phyloP scores from a whole-genome alignment of 2,888 invertebrate genomes.

The Cephalotes varians region DNA sequence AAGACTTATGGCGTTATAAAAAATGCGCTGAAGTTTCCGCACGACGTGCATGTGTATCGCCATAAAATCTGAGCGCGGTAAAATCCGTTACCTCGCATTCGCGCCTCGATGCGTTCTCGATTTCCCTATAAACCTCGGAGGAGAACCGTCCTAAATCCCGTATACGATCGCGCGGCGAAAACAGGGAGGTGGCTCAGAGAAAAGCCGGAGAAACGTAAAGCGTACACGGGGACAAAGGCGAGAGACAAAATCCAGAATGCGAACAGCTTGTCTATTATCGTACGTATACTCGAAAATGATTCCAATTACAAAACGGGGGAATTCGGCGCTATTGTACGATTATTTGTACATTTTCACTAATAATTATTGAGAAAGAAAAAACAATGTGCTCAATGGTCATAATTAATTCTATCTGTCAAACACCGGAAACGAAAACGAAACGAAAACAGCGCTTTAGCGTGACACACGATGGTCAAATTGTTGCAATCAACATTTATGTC shows the following conservation, averaged over 20 bases:
- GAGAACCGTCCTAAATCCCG: slow-evolving; percentile 38
- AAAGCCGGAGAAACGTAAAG: slow-evolving; percentile 38
- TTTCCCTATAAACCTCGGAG: slow-evolving; percentile 50
- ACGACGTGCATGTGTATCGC: slow-evolving; percentile 17
- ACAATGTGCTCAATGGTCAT: slow-evolving; percentile 78
- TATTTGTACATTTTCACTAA: slow-evolving; percentile 77
- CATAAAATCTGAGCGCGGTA: slow-evolving; percentile 36
- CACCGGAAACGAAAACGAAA: slow-evolving; percentile 8
- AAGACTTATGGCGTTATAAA: slow-evolving; percentile 16
- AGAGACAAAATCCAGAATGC: slow-evolving; percentile 46
- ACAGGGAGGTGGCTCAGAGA: slow-evolving; percentile 31
- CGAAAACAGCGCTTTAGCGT: background rate
- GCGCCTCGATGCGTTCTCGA: slow-evolving; percentile 48
- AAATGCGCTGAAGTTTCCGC: slow-evolving; percentile 25
- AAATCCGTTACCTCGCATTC: slow-evolving; percentile 47
- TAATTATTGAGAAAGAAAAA: slow-evolving; percentile 78
- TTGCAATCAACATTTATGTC: background rate
- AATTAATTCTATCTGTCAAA: slow-evolving; percentile 74
- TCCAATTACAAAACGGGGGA: slow-evolving; percentile 73
- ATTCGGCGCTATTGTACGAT: slow-evolving; percentile 73
- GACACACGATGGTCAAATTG: background rate
- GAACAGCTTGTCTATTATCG: slow-evolving; percentile 26
- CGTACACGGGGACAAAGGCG: slow-evolving; percentile 34
- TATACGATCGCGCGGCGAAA: slow-evolving; percentile 39
- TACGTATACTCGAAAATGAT: slow-evolving; percentile 45